Base-by-base conservation (phyloP, 2,113 vertebrate genomes). In the Microcebus jonahi region DNA sequence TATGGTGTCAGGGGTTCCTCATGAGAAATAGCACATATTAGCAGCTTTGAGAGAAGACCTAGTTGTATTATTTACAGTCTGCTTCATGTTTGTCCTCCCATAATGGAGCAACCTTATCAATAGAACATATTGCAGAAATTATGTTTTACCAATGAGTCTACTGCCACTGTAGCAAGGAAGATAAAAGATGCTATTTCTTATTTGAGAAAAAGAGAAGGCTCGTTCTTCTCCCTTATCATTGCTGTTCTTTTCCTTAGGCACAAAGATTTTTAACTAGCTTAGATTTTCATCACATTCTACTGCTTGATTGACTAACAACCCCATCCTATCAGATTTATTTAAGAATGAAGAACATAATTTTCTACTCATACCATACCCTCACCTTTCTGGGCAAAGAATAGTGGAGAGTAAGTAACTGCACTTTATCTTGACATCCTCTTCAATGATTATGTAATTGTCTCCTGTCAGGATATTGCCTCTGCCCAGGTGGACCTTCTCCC, bases 201-300 rank as follows among this genome's bases (percentile, higher is more conserved):
- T 53, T 93, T 93, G 77, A 96, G 61, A 71, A 48, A 76, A 53
- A 63, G 42, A 73, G 39, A 71, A 77, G 65, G 1, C 55, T 79
- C 42, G 31, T 68, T 92, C 77, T 59, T 65, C 42, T 88, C 77
- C 79, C 29, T 70, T 20, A 8, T 88, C 88, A 63, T 63, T 79
- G 67, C 42, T 67, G 20, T 86, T 67, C 89, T 59, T 93, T 94
- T 45, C 55, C 80, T 65, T 53, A 45, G 34, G 12, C 75, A 29
- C 59, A 48, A 63, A 97, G 75, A 71, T 63, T 63, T 88, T 1
- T 61, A 61, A 67, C 55, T 80, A 86, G 71, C 73, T n/a, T 90
- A 87, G 80, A 68, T 87, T 85, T 63, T 45, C 70, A 71, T 34
- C 91, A 90, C 50, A 0, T 57, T 45, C 84, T 92, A 3, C 23